Conservation (phyloP, 2,797 vertebrate genomes). For the Phoxinus dragarum region DNA sequence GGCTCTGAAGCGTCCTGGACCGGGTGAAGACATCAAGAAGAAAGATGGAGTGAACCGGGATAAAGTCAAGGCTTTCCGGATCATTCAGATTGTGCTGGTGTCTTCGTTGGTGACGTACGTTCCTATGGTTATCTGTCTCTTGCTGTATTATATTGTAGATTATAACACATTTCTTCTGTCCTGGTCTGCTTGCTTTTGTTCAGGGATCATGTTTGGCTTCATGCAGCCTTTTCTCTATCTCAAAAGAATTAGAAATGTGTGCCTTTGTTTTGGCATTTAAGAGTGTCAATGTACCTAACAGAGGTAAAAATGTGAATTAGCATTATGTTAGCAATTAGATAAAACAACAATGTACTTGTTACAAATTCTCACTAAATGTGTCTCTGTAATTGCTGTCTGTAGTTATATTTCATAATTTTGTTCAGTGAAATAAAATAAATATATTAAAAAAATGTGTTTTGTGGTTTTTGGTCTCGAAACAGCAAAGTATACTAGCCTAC, state of each 20-base stretch:
- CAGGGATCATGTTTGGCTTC: background rate
- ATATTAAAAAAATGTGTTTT: background rate
- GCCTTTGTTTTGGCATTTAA: background rate
- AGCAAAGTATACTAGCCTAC: background rate
- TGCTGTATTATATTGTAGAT: background rate
- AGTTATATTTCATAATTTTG: background rate
- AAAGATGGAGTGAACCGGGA: background rate
- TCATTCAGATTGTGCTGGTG: constrained; percentile 17
- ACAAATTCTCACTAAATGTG: background rate
- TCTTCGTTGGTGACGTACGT: background rate
- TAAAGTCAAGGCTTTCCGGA: constrained; percentile 34
- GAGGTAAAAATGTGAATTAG: background rate
- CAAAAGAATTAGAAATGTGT: background rate
- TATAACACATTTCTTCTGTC: background rate
- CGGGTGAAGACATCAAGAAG: background rate
- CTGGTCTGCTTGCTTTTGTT: background rate
- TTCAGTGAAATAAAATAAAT: background rate
- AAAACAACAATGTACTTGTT: background rate
- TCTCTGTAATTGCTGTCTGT: background rate
- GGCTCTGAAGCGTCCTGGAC: constrained; percentile 10
- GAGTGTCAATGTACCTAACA: background rate
- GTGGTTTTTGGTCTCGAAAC: background rate
- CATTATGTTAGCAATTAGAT: background rate
- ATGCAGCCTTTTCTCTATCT: constrained; percentile 33
- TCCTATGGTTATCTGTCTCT: background rate